Conservation (phyloP, 1,140 invertebrate genomes). For the Calliphora vicina region DNA sequence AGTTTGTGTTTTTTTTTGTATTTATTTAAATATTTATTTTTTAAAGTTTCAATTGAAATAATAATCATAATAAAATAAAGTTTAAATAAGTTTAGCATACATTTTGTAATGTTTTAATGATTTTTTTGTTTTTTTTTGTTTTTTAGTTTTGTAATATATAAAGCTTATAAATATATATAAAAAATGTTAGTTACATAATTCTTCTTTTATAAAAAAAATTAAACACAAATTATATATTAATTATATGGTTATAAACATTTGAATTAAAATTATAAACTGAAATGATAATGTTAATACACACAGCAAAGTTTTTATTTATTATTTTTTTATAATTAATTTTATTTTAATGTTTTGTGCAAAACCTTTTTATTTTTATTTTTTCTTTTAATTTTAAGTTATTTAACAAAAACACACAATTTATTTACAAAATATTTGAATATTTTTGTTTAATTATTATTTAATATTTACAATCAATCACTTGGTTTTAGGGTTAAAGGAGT, state of each 20-base stretch:
- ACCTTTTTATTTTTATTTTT: not conserved
- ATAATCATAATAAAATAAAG: conserved; percentile 2
- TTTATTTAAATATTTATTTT: conserved; percentile 1
- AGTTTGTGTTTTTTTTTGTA: conserved; percentile 21
- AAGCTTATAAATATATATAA: conserved; percentile 21
- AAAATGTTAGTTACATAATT: not conserved
- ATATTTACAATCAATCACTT: conserved; percentile 33
- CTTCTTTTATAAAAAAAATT: not conserved
- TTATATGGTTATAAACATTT: not conserved
- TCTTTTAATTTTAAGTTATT: not conserved
- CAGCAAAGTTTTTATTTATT: conserved; percentile 19
- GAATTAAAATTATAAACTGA: not conserved
- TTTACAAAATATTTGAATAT: conserved; percentile 7
- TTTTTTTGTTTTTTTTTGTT: not conserved
- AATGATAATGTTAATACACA: conserved; percentile 9
- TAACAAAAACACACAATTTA: conserved; percentile 25
- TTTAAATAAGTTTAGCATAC: conserved; percentile 3
- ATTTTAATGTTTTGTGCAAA: conserved; percentile 17
- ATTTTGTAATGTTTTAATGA: not conserved
- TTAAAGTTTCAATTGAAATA: not conserved
- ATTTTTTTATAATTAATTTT: not conserved
- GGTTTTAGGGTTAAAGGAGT: not conserved
- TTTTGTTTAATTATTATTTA: not conserved
- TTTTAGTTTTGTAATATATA: conserved; percentile 8
- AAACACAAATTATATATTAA: not conserved